Percentiles rank a stretch among this genome's conserved stretches.
These are phyloP conservation scores for Limanda limanda DNA, from an alignment of 2,113 vertebrate genomes.

Conservation along the genomic window DNA sequence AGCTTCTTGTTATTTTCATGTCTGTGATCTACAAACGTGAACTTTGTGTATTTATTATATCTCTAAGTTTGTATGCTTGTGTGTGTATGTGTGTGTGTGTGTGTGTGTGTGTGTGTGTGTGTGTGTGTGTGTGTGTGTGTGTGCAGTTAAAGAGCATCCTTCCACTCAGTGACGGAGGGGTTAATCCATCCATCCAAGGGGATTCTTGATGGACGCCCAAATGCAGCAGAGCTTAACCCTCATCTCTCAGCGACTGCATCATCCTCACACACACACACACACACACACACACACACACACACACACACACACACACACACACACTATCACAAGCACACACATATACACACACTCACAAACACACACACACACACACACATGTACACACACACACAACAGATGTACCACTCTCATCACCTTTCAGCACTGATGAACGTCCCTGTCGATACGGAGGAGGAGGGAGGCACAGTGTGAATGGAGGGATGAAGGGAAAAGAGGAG, in stretches of 20 bases:
- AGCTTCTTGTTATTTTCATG: neutral
- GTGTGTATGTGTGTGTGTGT: neutral
- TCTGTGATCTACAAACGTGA: neutral
- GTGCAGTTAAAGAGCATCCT: constrained; percentile 41
- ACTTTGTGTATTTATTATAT: neutral
- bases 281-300: constrained; percentile 30
- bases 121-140: constrained; percentile 21
- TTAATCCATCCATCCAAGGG: constrained; percentile 62
- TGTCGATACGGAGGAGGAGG: constrained; percentile 35
- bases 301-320: neutral
- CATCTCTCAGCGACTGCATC: constrained; percentile 38
- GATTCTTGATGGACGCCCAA: constrained; percentile 64
- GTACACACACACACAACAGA: constrained; percentile 55
- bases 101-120: constrained; percentile 3
- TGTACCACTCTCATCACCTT: constrained; percentile 73
- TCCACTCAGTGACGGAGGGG: constrained; percentile 27
- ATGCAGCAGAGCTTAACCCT: constrained; percentile 72
- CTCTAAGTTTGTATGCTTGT: neutral
- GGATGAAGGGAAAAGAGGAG: constrained; percentile 36
- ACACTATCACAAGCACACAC: constrained; percentile 43
- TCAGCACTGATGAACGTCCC: constrained; percentile 48
- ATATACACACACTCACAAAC: constrained; percentile 22
- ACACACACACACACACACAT: constrained; percentile 17
- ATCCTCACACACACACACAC: constrained; percentile 32
- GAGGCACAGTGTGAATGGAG: constrained; percentile 42